Evolutionary conservation across 2,888 invertebrate genomes (phyloP).

Genomic region (Balanococcus diminutus): DNA sequence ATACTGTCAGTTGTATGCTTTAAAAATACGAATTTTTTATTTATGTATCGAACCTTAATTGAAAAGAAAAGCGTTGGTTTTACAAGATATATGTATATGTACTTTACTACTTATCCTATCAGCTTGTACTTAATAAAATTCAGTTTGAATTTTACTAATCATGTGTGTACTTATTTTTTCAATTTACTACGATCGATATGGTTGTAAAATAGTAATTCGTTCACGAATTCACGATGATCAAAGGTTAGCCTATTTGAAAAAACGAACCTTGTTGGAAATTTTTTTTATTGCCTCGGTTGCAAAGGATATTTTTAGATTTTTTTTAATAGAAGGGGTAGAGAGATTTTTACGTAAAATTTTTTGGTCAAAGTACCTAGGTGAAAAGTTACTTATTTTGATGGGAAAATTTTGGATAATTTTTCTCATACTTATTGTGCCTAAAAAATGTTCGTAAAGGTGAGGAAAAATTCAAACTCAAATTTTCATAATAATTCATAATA

Average conservation of each 20-base stretch:
- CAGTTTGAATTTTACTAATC: constrained; percentile 41
- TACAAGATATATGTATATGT: constrained; percentile 40
- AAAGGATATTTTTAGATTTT: background rate
- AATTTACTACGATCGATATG: too few relatives aligned
- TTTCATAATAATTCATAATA: too few relatives aligned
- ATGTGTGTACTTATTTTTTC: constrained; percentile 42
- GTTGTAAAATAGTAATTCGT: too few relatives aligned
- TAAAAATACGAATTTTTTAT: background rate
- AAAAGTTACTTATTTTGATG: too few relatives aligned
- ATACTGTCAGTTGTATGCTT: constrained; percentile 38
- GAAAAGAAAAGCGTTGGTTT: constrained; percentile 20
- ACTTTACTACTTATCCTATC: constrained; percentile 49
- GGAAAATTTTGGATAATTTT: too few relatives aligned
- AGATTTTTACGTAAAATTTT: too few relatives aligned
- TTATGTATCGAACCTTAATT: background rate
- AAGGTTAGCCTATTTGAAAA: background rate
- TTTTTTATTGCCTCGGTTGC: background rate
- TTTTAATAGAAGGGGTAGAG: background rate
- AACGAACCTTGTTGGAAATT: background rate
- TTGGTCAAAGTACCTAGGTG: too few relatives aligned
- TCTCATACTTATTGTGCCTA: too few relatives aligned
- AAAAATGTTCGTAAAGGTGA: too few relatives aligned
- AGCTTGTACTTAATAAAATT: constrained; percentile 49
- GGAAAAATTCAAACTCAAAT: too few relatives aligned
- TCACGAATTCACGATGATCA: background rate